Percentiles rank a stretch among this genome's conserved stretches.
Conservation (phyloP, 2,888 invertebrate species). For the Heterodera filipjevi region DNA sequence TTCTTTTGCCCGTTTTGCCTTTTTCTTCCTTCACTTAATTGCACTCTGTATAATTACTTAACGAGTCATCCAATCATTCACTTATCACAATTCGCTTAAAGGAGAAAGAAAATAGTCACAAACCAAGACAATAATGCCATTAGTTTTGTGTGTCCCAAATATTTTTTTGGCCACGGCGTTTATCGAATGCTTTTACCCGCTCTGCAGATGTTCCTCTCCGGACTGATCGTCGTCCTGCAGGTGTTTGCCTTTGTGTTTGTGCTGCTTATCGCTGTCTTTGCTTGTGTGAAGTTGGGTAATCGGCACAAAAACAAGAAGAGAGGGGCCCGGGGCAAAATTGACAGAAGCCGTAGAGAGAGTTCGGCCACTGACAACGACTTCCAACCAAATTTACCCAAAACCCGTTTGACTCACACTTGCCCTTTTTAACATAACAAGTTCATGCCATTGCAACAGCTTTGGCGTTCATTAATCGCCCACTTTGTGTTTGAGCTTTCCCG, state of each 20-base stretch:
- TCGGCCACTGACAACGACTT: neutral
- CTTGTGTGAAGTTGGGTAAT: slow-evolving; percentile 27
- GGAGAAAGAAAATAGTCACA: slow-evolving; percentile 1
- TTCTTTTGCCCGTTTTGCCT: neutral
- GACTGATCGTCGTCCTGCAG: slow-evolving; percentile 37
- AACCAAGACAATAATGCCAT: neutral
- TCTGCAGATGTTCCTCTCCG: slow-evolving; percentile 34
- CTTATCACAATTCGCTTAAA: neutral
- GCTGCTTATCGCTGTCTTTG: slow-evolving; percentile 34
- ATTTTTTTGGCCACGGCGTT: neutral
- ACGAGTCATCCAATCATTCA: neutral
- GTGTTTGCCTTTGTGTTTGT: slow-evolving; percentile 36
- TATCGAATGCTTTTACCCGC: slow-evolving; percentile 9
- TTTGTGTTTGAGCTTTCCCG: neutral
- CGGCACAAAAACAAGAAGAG: slow-evolving; percentile 3
- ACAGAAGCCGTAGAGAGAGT: slow-evolving; percentile 4
- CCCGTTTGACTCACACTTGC: neutral
- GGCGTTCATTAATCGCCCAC: neutral
- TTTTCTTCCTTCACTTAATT: neutral
- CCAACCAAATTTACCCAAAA: slow-evolving; percentile 5
- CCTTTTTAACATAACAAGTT: neutral
- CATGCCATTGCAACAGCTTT: neutral
- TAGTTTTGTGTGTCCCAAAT: too few species aligned
- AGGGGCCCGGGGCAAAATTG: slow-evolving; percentile 15
- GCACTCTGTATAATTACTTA: neutral